Evolutionary conservation across 2,113 vertebrate genomes (phyloP).

Genomic region (Nyctereutes procyonoides): DNA sequence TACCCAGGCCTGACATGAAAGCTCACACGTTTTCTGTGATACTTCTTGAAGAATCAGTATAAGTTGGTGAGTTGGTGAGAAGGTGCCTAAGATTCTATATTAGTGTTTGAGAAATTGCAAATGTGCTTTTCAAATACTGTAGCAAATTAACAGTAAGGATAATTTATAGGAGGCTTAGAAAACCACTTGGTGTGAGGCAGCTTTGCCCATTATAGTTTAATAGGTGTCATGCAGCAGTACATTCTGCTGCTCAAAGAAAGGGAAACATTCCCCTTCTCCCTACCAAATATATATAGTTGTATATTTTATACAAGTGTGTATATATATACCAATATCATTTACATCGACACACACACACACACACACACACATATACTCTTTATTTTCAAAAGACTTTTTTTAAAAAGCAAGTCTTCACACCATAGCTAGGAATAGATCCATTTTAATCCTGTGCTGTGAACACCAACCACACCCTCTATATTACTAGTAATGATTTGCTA

Average conservation of each 20-base stretch:
- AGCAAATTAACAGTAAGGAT: neutral
- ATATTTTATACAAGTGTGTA: neutral
- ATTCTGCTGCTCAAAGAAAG: neutral
- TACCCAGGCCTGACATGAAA: slow-evolving; percentile 17
- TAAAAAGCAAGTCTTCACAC: neutral
- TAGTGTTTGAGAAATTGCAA: slow-evolving; percentile 27
- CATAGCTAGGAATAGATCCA: neutral
- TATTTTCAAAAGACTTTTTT: neutral
- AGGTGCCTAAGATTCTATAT: neutral
- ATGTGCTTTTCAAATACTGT: slow-evolving; percentile 7
- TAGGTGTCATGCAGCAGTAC: neutral
- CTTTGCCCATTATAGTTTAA: neutral
- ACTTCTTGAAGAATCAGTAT: neutral
- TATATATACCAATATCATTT: neutral
- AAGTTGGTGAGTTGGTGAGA: neutral
- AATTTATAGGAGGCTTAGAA: neutral
- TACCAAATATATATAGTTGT: neutral
- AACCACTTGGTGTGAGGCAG: neutral
- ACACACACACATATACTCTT: neutral
- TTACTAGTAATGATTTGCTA: neutral
- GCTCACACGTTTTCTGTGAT: neutral
- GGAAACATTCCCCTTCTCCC: neutral
- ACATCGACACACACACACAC: neutral
- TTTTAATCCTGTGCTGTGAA: slow-evolving; percentile 17
- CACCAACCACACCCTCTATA: neutral